Percentiles rank a stretch among this genome's conserved stretches.
These are phyloP conservation scores for Artemisiospiza belli DNA, from an alignment of 2,113 vertebrate genomes.

Conservation along the genomic window DNA sequence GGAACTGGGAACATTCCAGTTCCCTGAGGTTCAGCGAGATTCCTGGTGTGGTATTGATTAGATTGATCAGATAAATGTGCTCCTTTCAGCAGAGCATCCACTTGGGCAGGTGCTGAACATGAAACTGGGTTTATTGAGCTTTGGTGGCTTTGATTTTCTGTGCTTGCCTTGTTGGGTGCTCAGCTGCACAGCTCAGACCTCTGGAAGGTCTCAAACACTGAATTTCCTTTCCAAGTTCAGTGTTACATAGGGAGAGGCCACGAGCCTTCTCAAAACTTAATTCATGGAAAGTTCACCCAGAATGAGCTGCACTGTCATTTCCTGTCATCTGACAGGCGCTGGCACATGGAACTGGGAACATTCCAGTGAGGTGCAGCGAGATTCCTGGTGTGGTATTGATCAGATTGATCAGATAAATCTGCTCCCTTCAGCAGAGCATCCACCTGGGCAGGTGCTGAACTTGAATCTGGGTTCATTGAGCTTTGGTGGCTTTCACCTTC, in stretches of 20 bases:
- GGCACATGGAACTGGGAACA: not conserved
- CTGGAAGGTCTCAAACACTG: not conserved
- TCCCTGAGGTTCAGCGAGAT: not conserved
- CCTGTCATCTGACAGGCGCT: accelerated
- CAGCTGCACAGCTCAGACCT: too few relatives aligned
- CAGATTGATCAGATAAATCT: too few relatives aligned
- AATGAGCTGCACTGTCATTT: not conserved
- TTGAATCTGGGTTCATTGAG: not conserved
- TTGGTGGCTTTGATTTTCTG: too few relatives aligned
- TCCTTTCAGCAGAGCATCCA: not conserved
- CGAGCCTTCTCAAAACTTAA: not conserved
- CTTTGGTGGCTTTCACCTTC: not conserved
- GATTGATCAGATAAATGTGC: too few relatives aligned
- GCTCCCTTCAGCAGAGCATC: not conserved
- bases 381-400: not conserved
- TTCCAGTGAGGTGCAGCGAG: not conserved
- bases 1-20: not conserved
- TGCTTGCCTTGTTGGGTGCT: too few relatives aligned
- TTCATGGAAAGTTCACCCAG: not conserved
- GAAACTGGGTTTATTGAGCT: not conserved
- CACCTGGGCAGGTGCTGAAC: not conserved
- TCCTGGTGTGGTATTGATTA: not conserved
- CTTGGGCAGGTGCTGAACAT: not conserved
- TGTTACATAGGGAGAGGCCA: not conserved
- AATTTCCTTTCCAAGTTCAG: not conserved